phyloP scores from a whole-genome alignment of 2,888 invertebrate species.

The Callimorpha dominula region DNA sequence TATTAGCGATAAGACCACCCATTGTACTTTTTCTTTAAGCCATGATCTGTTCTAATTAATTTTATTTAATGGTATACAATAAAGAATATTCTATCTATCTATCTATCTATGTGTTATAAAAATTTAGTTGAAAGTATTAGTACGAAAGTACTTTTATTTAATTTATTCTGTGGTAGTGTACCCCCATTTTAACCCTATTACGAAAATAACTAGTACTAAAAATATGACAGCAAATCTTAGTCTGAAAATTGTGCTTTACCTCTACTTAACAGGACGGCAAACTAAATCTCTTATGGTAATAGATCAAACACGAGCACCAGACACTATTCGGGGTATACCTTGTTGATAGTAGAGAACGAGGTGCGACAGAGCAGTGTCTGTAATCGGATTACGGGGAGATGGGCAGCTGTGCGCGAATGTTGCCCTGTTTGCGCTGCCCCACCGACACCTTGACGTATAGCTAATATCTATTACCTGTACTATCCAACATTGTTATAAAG shows the following conservation, averaged over 20 bases:
- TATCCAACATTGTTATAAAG: slow-evolving; percentile 8
- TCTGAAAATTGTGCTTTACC: not conserved
- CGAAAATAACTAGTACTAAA: too few species aligned
- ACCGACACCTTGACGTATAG: slow-evolving; percentile 59
- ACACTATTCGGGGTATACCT: slow-evolving; percentile 43
- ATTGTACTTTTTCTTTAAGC: too few species aligned
- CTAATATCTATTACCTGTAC: slow-evolving; percentile 61
- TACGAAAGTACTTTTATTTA: too few species aligned
- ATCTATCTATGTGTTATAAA: too few species aligned
- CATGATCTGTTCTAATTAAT: too few species aligned
- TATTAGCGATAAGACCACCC: too few species aligned
- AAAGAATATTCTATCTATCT: too few species aligned
- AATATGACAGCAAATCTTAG: not conserved
- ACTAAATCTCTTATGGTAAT: slow-evolving; percentile 39
- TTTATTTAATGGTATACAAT: too few species aligned
- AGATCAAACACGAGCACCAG: slow-evolving; percentile 39
- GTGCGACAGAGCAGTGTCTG: slow-evolving; percentile 48
- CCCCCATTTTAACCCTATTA: too few species aligned
- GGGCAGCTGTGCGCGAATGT: slow-evolving; percentile 61
- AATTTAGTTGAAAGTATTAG: too few species aligned
- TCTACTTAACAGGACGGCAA: not conserved
- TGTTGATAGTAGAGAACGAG: slow-evolving; percentile 41
- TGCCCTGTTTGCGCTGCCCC: slow-evolving; percentile 43
- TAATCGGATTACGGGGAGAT: slow-evolving; percentile 60
- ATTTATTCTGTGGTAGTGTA: too few species aligned